Conservation (phyloP, 2,888 invertebrate genomes). For the Troilus luridus region DNA sequence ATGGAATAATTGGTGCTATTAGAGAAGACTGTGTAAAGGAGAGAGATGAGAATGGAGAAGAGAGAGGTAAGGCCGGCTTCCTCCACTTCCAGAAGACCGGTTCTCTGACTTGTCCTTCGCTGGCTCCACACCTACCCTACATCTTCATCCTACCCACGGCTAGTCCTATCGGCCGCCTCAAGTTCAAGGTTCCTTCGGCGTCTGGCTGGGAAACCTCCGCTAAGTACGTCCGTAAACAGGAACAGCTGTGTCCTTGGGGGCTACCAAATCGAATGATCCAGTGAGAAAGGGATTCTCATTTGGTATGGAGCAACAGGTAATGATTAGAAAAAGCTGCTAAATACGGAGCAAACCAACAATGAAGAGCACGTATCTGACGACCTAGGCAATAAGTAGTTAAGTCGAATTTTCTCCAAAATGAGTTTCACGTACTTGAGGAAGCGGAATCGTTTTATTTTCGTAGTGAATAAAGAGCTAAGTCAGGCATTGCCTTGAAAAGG, state of each 20-base stretch:
- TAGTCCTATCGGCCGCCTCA: neutral
- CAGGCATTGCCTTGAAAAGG: too few relatives aligned
- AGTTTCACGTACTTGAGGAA: too few relatives aligned
- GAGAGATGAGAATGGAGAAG: neutral
- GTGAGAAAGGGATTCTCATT: neutral
- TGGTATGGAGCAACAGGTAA: neutral
- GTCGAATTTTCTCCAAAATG: too few relatives aligned
- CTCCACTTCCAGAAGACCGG: conserved; percentile 8
- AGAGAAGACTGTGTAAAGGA: neutral
- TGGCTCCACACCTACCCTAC: conserved; percentile 21
- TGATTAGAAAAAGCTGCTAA: neutral
- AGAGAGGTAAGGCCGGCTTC: neutral
- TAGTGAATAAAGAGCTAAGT: too few relatives aligned
- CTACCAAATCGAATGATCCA: neutral
- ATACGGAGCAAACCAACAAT: neutral
- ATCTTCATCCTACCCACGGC: conserved; percentile 7
- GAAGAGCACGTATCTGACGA: neutral
- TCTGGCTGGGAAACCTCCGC: neutral
- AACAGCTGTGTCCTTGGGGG: neutral
- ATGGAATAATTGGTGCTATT: conserved; percentile 15
- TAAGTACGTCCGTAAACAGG: neutral
- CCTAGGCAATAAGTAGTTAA: too few relatives aligned
- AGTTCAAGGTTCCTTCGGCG: neutral
- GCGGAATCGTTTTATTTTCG: too few relatives aligned
- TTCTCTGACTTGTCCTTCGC: neutral